Percentiles rank a stretch among this genome's conserved stretches.
Evolutionary conservation across 2,113 vertebrate species (phyloP).

Genomic region (Crotalus horridus): DNA sequence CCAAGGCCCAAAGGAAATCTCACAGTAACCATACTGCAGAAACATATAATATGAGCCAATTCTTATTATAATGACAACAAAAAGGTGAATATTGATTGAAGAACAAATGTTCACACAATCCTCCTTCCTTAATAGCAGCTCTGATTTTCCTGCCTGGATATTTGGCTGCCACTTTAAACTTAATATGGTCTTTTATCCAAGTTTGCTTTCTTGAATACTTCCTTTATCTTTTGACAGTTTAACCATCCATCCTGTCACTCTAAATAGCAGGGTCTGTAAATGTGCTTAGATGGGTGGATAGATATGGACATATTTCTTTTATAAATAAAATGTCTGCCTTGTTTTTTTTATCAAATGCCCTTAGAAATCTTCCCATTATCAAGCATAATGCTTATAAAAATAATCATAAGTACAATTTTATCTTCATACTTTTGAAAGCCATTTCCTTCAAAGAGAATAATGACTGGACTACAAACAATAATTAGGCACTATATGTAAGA

Average conservation of each 20-base stretch:
- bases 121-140: not conserved
- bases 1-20: no score
- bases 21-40: no score
- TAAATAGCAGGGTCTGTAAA: not conserved
- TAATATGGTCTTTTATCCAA: not conserved
- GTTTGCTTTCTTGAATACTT: not conserved
- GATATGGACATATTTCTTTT: not conserved
- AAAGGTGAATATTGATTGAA: no score
- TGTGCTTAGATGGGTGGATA: not conserved
- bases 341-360: not conserved
- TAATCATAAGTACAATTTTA: not conserved
- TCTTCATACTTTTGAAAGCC: not conserved
- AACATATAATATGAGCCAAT: no score
- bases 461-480: not conserved
- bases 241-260: not conserved
- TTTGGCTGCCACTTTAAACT: not conserved
- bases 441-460: not conserved
- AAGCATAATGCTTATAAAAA: not conserved
- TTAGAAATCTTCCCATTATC: not conserved
- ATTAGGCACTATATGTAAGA: not conserved
- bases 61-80: no score
- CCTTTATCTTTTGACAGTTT: not conserved
- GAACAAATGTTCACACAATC: no score
- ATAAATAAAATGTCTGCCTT: not conserved
- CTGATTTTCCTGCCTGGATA: not conserved